These are phyloP conservation scores for Charina bottae DNA, from an alignment of 2,113 vertebrate species.

Conservation along the genomic window DNA sequence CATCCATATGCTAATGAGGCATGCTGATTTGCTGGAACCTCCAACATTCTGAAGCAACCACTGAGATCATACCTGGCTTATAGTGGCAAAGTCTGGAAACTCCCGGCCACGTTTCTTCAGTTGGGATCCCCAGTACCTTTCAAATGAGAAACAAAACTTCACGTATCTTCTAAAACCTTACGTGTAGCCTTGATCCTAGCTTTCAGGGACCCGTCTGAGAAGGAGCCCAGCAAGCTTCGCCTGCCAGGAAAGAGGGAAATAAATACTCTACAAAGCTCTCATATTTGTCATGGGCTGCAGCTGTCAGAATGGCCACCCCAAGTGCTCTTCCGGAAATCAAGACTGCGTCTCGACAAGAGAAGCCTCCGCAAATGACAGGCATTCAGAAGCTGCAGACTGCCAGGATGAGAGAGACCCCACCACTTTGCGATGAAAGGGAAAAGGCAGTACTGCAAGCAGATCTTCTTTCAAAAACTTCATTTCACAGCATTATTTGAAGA, in stretches of 20 bases:
- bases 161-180: neutral
- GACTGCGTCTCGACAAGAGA: neutral
- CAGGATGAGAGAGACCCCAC: neutral
- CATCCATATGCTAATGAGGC: no score
- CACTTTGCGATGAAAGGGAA: constrained; percentile 20
- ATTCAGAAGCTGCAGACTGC: neutral
- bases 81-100: constrained; percentile 83
- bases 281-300: neutral
- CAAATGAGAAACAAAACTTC: constrained; percentile 55
- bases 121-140: constrained; percentile 84
- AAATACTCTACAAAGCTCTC: constrained; percentile 26
- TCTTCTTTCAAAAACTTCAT: constrained; percentile 28
- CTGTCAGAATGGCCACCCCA: neutral
- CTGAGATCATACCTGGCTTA: constrained; percentile 76
- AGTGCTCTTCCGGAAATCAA: neutral
- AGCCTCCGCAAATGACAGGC: neutral
- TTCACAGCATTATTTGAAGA: neutral
- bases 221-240: neutral
- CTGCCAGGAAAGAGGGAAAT: constrained; percentile 20
- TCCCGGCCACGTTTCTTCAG: constrained; percentile 86
- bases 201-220: neutral
- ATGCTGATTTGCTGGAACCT: no score
- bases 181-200: neutral
- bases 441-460: neutral
- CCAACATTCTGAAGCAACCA: neutral